phyloP scores from a whole-genome alignment of 1,140 invertebrate species.

The Ditylenchus dipsaci region DNA sequence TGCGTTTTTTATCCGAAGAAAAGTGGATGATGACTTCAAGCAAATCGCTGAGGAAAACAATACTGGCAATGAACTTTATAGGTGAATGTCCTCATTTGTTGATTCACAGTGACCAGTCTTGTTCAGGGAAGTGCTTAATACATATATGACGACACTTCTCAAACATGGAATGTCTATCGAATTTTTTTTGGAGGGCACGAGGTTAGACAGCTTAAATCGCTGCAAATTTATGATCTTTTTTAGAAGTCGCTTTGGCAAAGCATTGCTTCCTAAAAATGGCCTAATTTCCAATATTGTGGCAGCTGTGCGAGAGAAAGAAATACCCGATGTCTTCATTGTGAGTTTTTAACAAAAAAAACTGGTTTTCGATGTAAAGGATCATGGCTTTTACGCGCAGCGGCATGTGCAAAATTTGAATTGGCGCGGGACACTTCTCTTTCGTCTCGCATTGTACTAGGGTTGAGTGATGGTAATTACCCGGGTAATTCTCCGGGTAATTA shows the following conservation, averaged over 20 bases:
- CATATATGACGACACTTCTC: slow-evolving; percentile 62
- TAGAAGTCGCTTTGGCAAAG: slow-evolving; percentile 47
- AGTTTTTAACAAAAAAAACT: slow-evolving; percentile 81
- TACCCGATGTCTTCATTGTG: slow-evolving; percentile 83
- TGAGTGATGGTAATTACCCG: too few relatives aligned
- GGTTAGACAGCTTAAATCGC: slow-evolving; percentile 82
- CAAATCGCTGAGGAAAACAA: slow-evolving; percentile 55
- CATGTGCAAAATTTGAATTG: too few relatives aligned
- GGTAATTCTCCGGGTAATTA: too few relatives aligned
- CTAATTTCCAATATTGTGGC: slow-evolving; percentile 82
- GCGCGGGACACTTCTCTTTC: too few relatives aligned
- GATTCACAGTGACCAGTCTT: background rate
- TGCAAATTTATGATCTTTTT: slow-evolving; percentile 67
- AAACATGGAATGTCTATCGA: slow-evolving; percentile 80
- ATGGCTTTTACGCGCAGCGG: too few relatives aligned
- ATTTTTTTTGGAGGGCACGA: slow-evolving; percentile 89
- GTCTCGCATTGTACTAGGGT: too few relatives aligned
- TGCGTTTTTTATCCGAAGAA: slow-evolving; percentile 85
- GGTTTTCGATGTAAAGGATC: too few relatives aligned
- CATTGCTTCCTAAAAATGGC: slow-evolving; percentile 63
- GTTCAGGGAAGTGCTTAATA: too few relatives aligned
- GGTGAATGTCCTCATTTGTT: background rate
- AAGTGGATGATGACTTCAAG: slow-evolving; percentile 59
- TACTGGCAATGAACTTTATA: slow-evolving; percentile 73
- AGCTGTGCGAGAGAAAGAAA: slow-evolving; percentile 75